phyloP scores from a whole-genome alignment of 1,140 invertebrate genomes.

The Cheumatopsyche charites region DNA sequence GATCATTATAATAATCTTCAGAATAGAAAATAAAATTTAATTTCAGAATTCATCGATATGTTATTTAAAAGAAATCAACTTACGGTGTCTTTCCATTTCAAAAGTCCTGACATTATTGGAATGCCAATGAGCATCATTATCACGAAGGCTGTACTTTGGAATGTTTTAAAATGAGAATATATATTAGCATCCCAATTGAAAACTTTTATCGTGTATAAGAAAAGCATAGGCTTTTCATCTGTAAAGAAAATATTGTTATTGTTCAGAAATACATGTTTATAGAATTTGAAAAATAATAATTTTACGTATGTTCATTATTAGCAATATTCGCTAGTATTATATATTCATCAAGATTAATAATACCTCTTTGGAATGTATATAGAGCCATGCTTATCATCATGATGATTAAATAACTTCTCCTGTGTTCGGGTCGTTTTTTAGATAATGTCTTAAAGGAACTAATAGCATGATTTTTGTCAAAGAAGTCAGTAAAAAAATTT shows the following conservation, averaged over 20 bases:
- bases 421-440: slow-evolving; percentile 61
- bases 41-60: background rate
- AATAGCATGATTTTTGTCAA: slow-evolving; percentile 69
- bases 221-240: slow-evolving; percentile 74
- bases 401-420: slow-evolving; percentile 68
- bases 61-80: slow-evolving; percentile 25
- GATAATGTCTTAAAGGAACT: slow-evolving; percentile 66
- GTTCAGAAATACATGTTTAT: no score
- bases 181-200: slow-evolving; percentile 70
- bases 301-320: background rate
- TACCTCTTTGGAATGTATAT: slow-evolving; percentile 77
- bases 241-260: slow-evolving; percentile 45
- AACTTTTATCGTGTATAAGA: slow-evolving; percentile 68
- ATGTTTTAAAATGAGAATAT: slow-evolving; percentile 73
- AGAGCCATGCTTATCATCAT: slow-evolving; percentile 72
- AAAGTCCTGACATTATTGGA: slow-evolving; percentile 70
- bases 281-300: background rate
- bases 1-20: slow-evolving; percentile 68
- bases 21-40: slow-evolving; percentile 10
- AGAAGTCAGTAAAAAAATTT: slow-evolving; percentile 72
- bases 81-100: slow-evolving; percentile 71
- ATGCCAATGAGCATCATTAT: slow-evolving; percentile 69
- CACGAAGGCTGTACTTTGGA: slow-evolving; percentile 70
- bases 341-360: slow-evolving; percentile 17
- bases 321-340: no score